These are phyloP conservation scores for Andrena trimmerana DNA, from an alignment of 2,888 invertebrate species.

Conservation along the genomic window DNA sequence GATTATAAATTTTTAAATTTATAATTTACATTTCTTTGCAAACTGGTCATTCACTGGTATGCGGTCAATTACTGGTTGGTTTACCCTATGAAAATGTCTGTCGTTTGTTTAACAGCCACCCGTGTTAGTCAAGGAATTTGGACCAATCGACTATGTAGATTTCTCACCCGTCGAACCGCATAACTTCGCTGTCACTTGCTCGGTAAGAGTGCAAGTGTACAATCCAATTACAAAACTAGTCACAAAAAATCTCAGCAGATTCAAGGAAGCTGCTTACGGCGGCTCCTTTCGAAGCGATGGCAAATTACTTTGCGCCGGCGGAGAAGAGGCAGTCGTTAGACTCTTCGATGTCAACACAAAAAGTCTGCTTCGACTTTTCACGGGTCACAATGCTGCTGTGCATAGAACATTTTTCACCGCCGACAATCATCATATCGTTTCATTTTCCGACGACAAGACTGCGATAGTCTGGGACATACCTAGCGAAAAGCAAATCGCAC, in stretches of 20 bases:
- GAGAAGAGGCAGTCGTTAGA: conserved; percentile 94
- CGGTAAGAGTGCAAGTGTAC: conserved; percentile 94
- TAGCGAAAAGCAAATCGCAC: conserved; percentile 90
- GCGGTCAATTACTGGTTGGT: too few species aligned
- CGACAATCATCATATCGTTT: conserved; percentile 92
- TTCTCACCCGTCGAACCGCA: conserved; percentile 96
- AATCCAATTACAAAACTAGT: conserved; percentile 94
- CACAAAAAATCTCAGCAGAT: conserved; percentile 92
- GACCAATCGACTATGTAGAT: conserved; percentile 95
- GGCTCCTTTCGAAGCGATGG: conserved; percentile 94
- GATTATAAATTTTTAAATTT: too few species aligned
- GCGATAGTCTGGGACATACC: conserved; percentile 96
- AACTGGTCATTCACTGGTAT: too few species aligned
- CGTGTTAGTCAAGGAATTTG: conserved; percentile 96
- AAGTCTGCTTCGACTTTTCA: conserved; percentile 93
- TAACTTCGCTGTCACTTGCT: conserved; percentile 97
- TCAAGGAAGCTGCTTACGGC: conserved; percentile 94
- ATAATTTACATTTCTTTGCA: too few species aligned
- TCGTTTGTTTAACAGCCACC: conserved; percentile 88
- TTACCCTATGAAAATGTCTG: background rate
- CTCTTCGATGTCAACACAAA: conserved; percentile 95
- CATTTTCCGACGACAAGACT: conserved; percentile 96
- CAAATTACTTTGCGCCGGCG: conserved; percentile 93
- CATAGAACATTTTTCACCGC: conserved; percentile 94
- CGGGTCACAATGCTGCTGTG: conserved; percentile 92